Percentiles rank a stretch among this genome's conserved stretches.
These are phyloP conservation scores for Laterallus jamaicensis DNA, from an alignment of 2,113 vertebrate species.

Conservation along the genomic window DNA sequence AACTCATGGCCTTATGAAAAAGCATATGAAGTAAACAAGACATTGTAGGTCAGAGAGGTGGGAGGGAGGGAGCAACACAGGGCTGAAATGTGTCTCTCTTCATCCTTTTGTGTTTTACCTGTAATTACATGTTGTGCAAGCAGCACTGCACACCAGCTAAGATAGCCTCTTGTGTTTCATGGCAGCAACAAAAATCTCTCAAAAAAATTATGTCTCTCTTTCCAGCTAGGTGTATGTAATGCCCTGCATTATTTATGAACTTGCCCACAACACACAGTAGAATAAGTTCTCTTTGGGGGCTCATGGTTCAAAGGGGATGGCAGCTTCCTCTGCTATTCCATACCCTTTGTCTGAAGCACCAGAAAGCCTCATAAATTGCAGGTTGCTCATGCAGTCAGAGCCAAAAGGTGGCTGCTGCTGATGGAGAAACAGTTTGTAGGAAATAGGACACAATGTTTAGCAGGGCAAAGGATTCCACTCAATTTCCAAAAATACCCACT, in stretches of 20 bases:
- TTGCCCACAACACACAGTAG: background rate
- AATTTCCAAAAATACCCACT: conserved; percentile 1
- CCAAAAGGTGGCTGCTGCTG: background rate
- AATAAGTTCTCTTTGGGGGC: background rate
- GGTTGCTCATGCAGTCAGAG: background rate
- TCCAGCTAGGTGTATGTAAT: background rate
- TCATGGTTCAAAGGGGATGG: background rate
- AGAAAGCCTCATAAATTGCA: background rate
- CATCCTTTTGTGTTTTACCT: background rate
- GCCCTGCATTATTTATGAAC: background rate
- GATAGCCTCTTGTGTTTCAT: background rate
- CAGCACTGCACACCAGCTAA: background rate
- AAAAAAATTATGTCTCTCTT: background rate
- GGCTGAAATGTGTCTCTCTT: background rate
- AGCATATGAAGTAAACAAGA: background rate
- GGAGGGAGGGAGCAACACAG: background rate
- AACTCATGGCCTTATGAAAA: background rate
- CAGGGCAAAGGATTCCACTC: conserved; percentile 1
- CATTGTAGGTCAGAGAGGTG: background rate
- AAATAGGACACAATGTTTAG: background rate
- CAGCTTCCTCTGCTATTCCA: background rate
- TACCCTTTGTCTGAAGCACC: background rate
- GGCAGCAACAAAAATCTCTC: background rate
- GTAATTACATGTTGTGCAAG: background rate
- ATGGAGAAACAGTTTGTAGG: background rate